These are phyloP conservation scores for Alligator sinensis DNA, from an alignment of 2,113 vertebrate genomes.

Conservation along the genomic window DNA sequence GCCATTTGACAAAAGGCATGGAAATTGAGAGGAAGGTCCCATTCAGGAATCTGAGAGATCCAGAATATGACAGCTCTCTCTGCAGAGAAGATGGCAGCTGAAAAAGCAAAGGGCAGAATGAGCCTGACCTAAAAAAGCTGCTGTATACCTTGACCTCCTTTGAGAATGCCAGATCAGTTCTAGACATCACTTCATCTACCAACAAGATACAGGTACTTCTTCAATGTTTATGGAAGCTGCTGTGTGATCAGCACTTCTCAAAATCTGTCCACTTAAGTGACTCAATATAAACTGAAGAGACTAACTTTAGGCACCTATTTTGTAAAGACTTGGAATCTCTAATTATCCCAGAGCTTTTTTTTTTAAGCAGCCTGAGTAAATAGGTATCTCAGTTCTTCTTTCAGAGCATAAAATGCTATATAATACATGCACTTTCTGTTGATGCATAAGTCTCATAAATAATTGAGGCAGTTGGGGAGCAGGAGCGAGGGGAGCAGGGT, in stretches of 20 bases:
- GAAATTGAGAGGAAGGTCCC: background rate
- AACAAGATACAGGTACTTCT: accelerated
- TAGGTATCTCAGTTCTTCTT: too few relatives aligned
- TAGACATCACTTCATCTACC: background rate
- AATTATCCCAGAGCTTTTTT: too few relatives aligned
- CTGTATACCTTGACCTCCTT: background rate
- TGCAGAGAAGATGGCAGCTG: background rate
- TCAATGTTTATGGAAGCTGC: background rate
- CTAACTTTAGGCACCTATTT: background rate
- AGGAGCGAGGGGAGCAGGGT: too few relatives aligned
- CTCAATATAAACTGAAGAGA: background rate
- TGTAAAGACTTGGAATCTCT: background rate
- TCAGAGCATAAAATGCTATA: too few relatives aligned
- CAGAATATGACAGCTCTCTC: background rate
- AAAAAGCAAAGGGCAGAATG: background rate
- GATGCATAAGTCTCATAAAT: too few relatives aligned
- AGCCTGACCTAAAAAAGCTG: background rate
- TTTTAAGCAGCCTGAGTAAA: too few relatives aligned
- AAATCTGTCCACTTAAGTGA: background rate
- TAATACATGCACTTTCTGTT: too few relatives aligned
- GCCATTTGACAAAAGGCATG: background rate
- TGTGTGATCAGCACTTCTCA: background rate
- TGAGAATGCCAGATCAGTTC: background rate
- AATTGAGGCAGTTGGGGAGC: too few relatives aligned
- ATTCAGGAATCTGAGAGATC: background rate